Conservation (phyloP, 2,113 vertebrate species). For the Microcebus lehilahytsara region DNA sequence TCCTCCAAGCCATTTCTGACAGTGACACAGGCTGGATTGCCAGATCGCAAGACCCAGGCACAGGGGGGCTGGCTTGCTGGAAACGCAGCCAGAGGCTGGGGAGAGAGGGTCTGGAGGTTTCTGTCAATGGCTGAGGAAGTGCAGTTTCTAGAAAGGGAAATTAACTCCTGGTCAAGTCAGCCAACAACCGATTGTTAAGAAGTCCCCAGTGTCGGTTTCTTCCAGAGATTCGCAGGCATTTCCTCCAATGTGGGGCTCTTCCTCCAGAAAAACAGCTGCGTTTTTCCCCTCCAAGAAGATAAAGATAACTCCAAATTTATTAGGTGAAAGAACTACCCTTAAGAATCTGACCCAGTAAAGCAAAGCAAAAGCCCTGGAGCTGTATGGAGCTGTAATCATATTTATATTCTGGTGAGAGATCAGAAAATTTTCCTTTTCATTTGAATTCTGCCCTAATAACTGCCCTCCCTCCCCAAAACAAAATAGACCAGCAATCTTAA, state of each 20-base stretch:
- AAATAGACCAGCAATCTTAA: neutral
- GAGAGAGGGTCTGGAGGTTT: neutral
- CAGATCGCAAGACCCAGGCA: neutral
- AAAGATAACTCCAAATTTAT: neutral
- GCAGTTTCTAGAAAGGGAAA: neutral
- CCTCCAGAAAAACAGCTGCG: neutral
- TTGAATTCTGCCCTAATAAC: neutral
- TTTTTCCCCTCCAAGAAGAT: neutral
- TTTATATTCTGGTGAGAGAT: neutral
- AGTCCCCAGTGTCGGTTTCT: neutral
- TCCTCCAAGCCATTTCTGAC: conserved; percentile 76
- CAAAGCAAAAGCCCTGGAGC: neutral
- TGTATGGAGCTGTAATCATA: neutral
- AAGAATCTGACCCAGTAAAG: neutral
- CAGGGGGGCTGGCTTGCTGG: neutral
- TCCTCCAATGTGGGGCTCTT: too few relatives aligned
- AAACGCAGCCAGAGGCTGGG: neutral
- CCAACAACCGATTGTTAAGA: neutral
- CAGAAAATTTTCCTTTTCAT: neutral
- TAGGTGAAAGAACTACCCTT: neutral
- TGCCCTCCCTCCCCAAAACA: too few relatives aligned
- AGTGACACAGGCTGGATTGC: conserved; percentile 44
- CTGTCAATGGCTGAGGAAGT: neutral
- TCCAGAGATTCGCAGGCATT: neutral
- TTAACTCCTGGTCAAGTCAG: neutral